These are phyloP conservation scores for Takifugu rubripes DNA, from an alignment of 2,797 vertebrate genomes.

Conservation along the genomic window DNA sequence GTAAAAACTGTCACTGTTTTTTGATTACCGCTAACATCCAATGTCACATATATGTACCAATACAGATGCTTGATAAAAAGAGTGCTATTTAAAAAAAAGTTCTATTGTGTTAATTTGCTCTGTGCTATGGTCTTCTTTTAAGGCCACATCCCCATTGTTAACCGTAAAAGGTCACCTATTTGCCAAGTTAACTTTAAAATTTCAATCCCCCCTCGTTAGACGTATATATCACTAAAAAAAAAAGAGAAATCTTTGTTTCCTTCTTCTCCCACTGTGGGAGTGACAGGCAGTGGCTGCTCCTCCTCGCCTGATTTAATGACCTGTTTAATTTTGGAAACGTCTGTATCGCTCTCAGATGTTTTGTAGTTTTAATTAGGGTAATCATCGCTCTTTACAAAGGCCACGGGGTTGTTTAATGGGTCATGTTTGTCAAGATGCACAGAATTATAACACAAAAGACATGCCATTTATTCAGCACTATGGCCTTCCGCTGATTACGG, in stretches of 20 bases:
- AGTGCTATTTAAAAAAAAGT: too few relatives aligned
- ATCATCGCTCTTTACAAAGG: constrained; percentile 74
- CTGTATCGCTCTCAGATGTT: constrained; percentile 70
- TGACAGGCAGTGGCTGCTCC: constrained; percentile 63
- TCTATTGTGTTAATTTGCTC: neutral
- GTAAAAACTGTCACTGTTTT: too few relatives aligned
- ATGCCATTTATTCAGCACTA: constrained; percentile 66
- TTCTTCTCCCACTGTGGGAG: constrained; percentile 30
- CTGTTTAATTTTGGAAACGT: constrained; percentile 71
- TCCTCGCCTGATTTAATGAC: constrained; percentile 73
- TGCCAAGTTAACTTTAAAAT: neutral
- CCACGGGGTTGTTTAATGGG: constrained; percentile 74
- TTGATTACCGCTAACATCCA: too few relatives aligned
- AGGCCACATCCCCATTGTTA: too few relatives aligned
- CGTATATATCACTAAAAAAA: constrained; percentile 6
- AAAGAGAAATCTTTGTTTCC: constrained; percentile 17
- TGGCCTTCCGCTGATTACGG: constrained; percentile 71
- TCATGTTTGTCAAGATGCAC: constrained; percentile 81
- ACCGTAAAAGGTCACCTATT: too few relatives aligned
- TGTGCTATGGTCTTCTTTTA: constrained; percentile 8
- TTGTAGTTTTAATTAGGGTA: constrained; percentile 79
- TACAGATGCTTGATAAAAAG: too few relatives aligned
- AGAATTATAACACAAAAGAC: constrained; percentile 77
- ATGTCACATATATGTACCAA: too few relatives aligned
- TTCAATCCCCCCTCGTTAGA: too few relatives aligned